These are phyloP conservation scores for Synaphobranchus kaupii DNA, from an alignment of 2,797 vertebrate genomes.

Conservation along the genomic window DNA sequence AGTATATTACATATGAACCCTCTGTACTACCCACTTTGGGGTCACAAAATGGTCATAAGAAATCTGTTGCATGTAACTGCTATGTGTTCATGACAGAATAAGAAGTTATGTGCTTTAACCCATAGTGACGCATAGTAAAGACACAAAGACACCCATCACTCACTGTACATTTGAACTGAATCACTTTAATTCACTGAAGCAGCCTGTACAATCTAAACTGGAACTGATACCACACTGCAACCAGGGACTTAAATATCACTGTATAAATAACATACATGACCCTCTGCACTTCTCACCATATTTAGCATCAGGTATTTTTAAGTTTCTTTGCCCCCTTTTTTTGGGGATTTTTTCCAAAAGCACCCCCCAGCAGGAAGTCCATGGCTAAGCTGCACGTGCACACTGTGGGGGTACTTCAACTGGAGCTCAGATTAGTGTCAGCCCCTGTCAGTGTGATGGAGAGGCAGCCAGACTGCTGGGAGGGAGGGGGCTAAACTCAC, in stretches of 20 bases:
- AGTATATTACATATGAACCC: neutral
- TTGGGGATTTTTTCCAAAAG: neutral
- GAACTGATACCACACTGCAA: neutral
- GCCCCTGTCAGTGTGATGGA: neutral
- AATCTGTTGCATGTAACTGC: neutral
- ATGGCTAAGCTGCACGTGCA: neutral
- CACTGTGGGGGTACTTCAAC: neutral
- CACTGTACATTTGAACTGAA: neutral
- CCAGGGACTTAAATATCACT: neutral
- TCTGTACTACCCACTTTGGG: neutral
- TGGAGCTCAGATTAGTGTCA: slow-evolving; percentile 5
- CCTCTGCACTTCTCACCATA: neutral
- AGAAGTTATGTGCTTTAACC: neutral
- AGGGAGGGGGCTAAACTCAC: neutral
- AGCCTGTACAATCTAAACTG: neutral
- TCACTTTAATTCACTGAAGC: neutral
- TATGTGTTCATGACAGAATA: slow-evolving; percentile 14
- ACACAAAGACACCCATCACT: neutral
- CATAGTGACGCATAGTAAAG: neutral
- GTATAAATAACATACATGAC: neutral
- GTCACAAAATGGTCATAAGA: neutral
- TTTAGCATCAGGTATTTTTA: neutral
- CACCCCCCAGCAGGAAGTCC: neutral
- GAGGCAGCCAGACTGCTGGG: neutral
- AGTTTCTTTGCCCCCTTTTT: neutral